These are phyloP conservation scores for Manduca sexta DNA, from an alignment of 1,140 invertebrate genomes.

Conservation along the genomic window DNA sequence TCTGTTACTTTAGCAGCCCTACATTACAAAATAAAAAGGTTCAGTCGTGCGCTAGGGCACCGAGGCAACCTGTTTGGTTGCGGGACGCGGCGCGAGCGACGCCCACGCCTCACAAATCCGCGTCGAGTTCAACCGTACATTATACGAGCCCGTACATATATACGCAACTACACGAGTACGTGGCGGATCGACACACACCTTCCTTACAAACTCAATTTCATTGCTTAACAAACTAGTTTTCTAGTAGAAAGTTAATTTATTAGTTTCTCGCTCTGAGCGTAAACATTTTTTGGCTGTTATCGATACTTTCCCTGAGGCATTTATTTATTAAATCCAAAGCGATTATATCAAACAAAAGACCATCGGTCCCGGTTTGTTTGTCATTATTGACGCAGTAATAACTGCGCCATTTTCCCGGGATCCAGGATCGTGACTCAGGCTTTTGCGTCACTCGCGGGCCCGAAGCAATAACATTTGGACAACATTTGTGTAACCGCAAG, in stretches of 20 bases:
- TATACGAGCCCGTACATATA: too few relatives aligned
- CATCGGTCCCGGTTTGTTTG: not conserved
- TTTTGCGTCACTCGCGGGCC: conserved; percentile 21
- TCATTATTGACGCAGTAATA: conserved; percentile 22
- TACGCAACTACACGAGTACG: too few relatives aligned
- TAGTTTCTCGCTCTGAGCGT: too few relatives aligned
- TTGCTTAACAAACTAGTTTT: too few relatives aligned
- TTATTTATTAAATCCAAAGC: conserved; percentile 7
- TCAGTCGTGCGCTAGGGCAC: conserved; percentile 44
- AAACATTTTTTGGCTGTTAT: too few relatives aligned
- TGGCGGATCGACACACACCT: too few relatives aligned
- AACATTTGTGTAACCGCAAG: conserved; percentile 19
- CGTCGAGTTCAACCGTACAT: conserved; percentile 20
- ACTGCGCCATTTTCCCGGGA: conserved; percentile 21
- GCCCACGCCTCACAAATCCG: conserved; percentile 66
- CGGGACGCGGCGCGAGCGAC: conserved; percentile 31
- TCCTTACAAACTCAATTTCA: too few relatives aligned
- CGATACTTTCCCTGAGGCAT: not conserved
- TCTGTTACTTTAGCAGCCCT: conserved; percentile 34
- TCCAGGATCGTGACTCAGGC: conserved; percentile 25
- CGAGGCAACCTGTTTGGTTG: conserved; percentile 59
- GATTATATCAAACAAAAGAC: conserved; percentile 20
- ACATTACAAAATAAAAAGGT: conserved; percentile 48
- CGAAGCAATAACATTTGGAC: conserved; percentile 22
- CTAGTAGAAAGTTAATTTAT: too few relatives aligned